phyloP scores from a whole-genome alignment of 2,888 invertebrate species.

The Pomacea canaliculata region DNA sequence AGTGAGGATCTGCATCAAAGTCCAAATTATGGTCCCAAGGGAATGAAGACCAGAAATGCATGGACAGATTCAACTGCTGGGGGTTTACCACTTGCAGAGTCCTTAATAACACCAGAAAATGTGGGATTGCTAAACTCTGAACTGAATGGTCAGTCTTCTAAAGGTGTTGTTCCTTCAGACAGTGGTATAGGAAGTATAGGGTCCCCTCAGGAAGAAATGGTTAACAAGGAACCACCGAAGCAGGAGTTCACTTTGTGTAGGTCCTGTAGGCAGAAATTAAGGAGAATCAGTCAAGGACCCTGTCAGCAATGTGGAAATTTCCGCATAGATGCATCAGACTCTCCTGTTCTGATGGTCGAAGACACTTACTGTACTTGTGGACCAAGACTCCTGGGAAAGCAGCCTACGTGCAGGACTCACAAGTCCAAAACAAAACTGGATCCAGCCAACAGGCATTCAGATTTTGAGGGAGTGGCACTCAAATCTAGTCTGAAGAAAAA shows the following conservation, averaged over 20 bases:
- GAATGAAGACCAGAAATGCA: too few relatives aligned
- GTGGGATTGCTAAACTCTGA: too few relatives aligned
- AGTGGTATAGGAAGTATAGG: slow-evolving; percentile 52
- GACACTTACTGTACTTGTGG: slow-evolving; percentile 38
- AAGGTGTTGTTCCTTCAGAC: slow-evolving; percentile 49
- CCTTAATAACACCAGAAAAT: too few relatives aligned
- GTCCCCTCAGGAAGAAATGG: slow-evolving; percentile 29
- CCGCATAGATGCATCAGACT: slow-evolving; percentile 14
- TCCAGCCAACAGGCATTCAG: slow-evolving; percentile 46
- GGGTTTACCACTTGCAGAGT: too few relatives aligned
- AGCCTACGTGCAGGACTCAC: slow-evolving; percentile 23
- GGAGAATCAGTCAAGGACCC: slow-evolving; percentile 26
- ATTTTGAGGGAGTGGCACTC: slow-evolving; percentile 45
- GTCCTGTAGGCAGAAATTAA: slow-evolving; percentile 17
- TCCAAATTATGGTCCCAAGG: too few relatives aligned
- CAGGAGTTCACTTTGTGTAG: slow-evolving; percentile 16
- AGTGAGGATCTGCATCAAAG: too few relatives aligned
- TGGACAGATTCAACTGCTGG: too few relatives aligned
- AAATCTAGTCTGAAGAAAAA: slow-evolving; percentile 34
- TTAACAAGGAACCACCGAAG: not conserved
- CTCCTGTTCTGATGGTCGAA: slow-evolving; percentile 4
- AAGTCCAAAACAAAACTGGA: slow-evolving; percentile 24
- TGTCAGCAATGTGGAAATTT: slow-evolving; percentile 32
- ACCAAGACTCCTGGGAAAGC: slow-evolving; percentile 27
- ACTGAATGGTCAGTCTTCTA: too few relatives aligned